Evolutionary conservation across 2,888 invertebrate genomes (phyloP).

Genomic region (Deilephila porcellus): DNA sequence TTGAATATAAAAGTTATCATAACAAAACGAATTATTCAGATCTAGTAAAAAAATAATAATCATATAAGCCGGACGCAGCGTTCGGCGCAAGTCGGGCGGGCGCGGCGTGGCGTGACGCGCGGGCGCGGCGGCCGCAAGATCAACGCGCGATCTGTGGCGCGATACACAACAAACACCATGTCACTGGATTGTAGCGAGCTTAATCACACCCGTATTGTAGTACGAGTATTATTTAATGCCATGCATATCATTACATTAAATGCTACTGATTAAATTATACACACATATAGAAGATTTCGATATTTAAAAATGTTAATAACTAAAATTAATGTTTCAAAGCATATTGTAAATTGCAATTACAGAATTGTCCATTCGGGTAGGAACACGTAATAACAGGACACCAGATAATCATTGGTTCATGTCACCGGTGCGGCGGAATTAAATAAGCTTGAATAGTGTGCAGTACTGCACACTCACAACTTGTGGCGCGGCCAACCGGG

Average conservation of each 20-base stretch:
- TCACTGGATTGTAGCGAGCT: neutral
- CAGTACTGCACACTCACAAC: conserved; percentile 31
- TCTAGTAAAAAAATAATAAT: conserved; percentile 52
- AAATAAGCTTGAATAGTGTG: neutral
- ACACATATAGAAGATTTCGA: no score
- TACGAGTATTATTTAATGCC: neutral
- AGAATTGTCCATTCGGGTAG: no score
- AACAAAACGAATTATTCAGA: conserved; percentile 43
- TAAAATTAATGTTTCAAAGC: no score
- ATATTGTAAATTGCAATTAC: no score
- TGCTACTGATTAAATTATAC: no score
- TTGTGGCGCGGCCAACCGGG: conserved; percentile 47
- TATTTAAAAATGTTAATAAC: no score
- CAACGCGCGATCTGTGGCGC: no score
- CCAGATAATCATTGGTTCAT: neutral
- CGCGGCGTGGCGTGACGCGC: neutral
- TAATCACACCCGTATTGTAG: neutral
- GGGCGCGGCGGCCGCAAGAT: conserved; percentile 19
- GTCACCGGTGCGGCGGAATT: neutral
- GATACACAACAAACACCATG: conserved; percentile 27
- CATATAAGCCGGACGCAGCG: conserved; percentile 43
- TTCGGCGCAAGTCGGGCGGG: neutral
- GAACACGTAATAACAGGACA: neutral
- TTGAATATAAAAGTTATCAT: conserved; percentile 12
- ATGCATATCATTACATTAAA: no score